Base-by-base conservation (phyloP, 1,140 invertebrate genomes). In the Leptopilina clavipes region DNA sequence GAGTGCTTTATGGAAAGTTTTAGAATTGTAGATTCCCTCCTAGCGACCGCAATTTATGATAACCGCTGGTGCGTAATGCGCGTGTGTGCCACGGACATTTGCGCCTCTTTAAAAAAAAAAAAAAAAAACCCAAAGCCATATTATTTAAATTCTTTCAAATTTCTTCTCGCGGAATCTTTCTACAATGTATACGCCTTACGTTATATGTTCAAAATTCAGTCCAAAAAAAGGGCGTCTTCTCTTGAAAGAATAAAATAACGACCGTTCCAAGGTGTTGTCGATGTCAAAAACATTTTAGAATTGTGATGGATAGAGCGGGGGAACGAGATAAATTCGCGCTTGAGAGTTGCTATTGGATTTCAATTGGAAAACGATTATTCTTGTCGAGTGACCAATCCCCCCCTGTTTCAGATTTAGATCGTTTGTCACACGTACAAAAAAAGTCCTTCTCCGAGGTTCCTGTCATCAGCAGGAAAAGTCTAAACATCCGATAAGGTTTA, bases 281-380 rank as follows among this genome's bases (percentile, higher is more conserved):
- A 76, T 80, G 82, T 83, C 82, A 81, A 56, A 81, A 81, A 76
- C 82, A 83, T 79, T 76, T 78, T 83, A 75, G 11, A 76, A 74
- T 81, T 71, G 71, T 81, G 82, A 83, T 83, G 72, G 79, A 81
- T 81, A 76, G 80, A 70, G 22, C 11, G 14, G 44, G 59, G 59
- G 25, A 22, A 31, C 6, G 22, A 65, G 59, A 31, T 65, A n/a
- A 65, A 65, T 65, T 37, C 59, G 22, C 59, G 59, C 25, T 65
- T 8, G 9, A 65, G 71, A 77, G 76, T 86, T 77, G 83, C 85
- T 88, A 89, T 89, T 88, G 86, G 85, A 90, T 91, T 90, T 90
- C 89, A 89, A 91, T 91, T 89, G 88, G 83, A 88, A 90, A 90
- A 87, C 88, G 87, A 90, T 90, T 89, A 90, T 86, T 90, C 89